Percentiles rank a stretch among this genome's conserved stretches.
Conservation (phyloP, 2,113 vertebrate species). For the Alligator sinensis region DNA sequence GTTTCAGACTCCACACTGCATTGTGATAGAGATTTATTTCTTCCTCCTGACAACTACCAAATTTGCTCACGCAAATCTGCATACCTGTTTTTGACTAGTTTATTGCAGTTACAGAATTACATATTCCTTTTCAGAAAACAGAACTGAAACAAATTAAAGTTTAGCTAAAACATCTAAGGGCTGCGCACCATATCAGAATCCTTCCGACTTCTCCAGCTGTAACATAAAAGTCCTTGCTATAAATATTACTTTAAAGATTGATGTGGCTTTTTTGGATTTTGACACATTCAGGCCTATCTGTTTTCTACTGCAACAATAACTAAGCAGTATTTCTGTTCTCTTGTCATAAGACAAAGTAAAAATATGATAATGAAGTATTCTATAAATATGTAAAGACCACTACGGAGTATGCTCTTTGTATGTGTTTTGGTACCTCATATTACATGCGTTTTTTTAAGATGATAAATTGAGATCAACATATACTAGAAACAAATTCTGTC, state of each 20-base stretch:
- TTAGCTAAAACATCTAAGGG: background rate
- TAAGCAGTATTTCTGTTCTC: background rate
- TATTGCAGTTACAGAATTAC: background rate
- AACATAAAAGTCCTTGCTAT: background rate
- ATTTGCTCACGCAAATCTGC: background rate
- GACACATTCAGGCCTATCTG: background rate
- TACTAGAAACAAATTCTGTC: background rate
- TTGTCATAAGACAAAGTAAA: background rate
- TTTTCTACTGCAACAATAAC: background rate
- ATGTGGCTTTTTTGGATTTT: background rate
- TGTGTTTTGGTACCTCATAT: background rate
- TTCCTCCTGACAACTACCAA: background rate
- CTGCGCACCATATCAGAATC: background rate
- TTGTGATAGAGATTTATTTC: conserved; percentile 2
- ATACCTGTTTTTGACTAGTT: background rate
- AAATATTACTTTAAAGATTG: background rate
- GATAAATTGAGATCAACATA: background rate
- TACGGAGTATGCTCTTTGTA: background rate
- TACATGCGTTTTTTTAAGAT: background rate
- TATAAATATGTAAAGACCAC: background rate
- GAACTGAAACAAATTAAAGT: conserved; percentile 6
- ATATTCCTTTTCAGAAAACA: background rate
- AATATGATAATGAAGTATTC: background rate
- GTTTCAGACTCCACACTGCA: background rate
- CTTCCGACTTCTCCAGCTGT: background rate